Base-by-base conservation (phyloP, 2,797 vertebrate species). In the Microctenopoma stevenorrisi region DNA sequence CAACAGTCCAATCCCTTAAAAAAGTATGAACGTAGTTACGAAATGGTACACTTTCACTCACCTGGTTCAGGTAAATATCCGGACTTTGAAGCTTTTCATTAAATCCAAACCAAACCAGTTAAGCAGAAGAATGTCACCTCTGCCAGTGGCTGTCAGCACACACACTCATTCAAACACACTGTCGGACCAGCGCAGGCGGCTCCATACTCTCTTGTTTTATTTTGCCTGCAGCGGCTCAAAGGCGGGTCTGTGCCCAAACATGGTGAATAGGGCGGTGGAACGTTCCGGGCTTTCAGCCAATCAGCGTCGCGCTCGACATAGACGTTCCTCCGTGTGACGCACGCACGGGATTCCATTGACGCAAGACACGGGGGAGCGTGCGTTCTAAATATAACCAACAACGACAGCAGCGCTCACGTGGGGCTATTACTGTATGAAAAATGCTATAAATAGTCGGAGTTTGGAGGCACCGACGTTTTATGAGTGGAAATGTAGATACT, bases 321-420 rank as follows among this genome's bases (percentile, higher is more conserved):
- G 82, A 94, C 93, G 93, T 93, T 87, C 82, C 81, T 85, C 90
- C 91, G 92, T 91, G 89, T 97, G 96, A 98, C 96, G 95, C 95
- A 96, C 94, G 92, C 89, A 73, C 83, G 95, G 96, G 95, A 96
- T 97, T 98, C 96, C 96, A 97, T 96, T 98, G 97, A 98, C 96
- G 97, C 94, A 97, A 91, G 89, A 90, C 85, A 82, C 81, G 90
- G 72, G 78, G 88, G 90, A 92, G 85, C 76, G 92, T 94, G 90
- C 93, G 91, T 92, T 91, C 95, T 96, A 96, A 95, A 96, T 94
- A 95, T 96, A 96, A 74, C 70, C n/a, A 15, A n/a, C 43, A 84
- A 83, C 75, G 72, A 71, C 77, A 84, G 78, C 70, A 74, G 63
- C 22, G 78, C 65, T 86, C 88, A 90, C 89, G 75, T 89, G 87